Evolutionary conservation across 2,888 invertebrate species (phyloP), one percentile per base, ranked within the genome.

Genomic region (Heliconius charithonia): DNA sequence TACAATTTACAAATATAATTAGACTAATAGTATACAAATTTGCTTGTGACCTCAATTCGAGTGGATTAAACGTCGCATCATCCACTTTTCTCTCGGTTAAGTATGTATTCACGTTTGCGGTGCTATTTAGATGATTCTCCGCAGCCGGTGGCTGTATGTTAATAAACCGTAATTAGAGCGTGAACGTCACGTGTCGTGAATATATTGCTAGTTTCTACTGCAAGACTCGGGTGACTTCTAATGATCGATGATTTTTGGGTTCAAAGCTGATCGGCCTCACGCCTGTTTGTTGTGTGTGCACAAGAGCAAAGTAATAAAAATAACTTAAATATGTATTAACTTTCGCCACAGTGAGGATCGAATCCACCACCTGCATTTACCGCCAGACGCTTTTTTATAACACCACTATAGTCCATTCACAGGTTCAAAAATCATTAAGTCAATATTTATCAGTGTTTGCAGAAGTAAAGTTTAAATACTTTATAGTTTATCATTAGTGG

Each of bases 141-240:
- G 62, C 25, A 73, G 73, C 59, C n/a, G 73, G 76, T 71, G 51
- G 45, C 62, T 29, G 62, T 76, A 67, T 67, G 76, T 76, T 76
- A 79, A 76, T 76, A 59, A 59, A 51, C 27, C 41, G 72, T 67
- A 76, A 79, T 76, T 79, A 76, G 79, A 79, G 65, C 79, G 66
- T 77, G 32, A 71, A 70, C 76, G 51, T 70, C 72, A 69, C 72
- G 32, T 37, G 74, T 27, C 12, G 56, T 75, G 65, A 79, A 74
- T 70, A 76, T 59, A 63, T 29, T 56, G 70, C 56, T 37, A 75
- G 16, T n/a, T 51, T 51, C 32, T 51, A 51, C 22, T 16, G 51
- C 16, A 29, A 56, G 7, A 56, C 22, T 32, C 22, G 19, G 56
- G 56, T n/a, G 27, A 25, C n/a, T 25, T 69, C 27, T 69, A 69